phyloP scores from a whole-genome alignment of 2,797 vertebrate genomes.

The Etheostoma nigrum region DNA sequence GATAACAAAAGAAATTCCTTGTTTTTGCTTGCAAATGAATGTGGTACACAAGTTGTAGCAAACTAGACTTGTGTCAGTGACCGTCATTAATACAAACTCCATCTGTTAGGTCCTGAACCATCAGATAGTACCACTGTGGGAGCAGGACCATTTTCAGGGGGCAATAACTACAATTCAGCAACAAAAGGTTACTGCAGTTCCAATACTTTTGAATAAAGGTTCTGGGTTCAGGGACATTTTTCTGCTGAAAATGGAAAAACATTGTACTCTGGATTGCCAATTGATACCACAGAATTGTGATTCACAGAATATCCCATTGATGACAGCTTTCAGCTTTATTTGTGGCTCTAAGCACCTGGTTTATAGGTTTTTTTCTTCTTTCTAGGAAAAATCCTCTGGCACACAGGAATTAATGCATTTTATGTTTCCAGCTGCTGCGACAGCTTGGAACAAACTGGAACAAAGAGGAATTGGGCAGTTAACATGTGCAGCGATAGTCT shows the following conservation, averaged over 20 bases:
- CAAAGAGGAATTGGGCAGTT: constrained; percentile 44
- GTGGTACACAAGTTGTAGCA: neutral
- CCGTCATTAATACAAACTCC: neutral
- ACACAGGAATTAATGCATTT: constrained; percentile 47
- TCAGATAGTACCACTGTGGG: neutral
- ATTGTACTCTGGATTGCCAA: neutral
- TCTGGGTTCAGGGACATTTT: neutral
- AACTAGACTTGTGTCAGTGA: neutral
- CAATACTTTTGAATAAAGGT: constrained; percentile 2
- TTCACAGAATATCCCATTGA: constrained; percentile 23
- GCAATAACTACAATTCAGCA: neutral
- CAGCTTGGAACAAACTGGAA: constrained; percentile 66
- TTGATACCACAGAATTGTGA: constrained; percentile 32
- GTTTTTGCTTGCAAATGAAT: neutral
- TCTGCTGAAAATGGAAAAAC: neutral
- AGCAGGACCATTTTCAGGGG: neutral
- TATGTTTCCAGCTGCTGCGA: constrained; percentile 67
- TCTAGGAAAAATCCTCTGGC: constrained; percentile 20
- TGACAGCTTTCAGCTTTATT: constrained; percentile 40
- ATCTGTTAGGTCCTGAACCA: neutral
- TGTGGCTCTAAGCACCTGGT: constrained; percentile 25
- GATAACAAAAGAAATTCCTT: neutral
- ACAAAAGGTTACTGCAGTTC: neutral
- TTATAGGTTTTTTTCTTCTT: constrained; percentile 14
- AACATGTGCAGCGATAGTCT: constrained; percentile 38